Percentiles rank a stretch among this genome's conserved stretches.
These are phyloP conservation scores for Cylindroiulus punctatus DNA, from an alignment of 2,888 invertebrate genomes.

Conservation along the genomic window DNA sequence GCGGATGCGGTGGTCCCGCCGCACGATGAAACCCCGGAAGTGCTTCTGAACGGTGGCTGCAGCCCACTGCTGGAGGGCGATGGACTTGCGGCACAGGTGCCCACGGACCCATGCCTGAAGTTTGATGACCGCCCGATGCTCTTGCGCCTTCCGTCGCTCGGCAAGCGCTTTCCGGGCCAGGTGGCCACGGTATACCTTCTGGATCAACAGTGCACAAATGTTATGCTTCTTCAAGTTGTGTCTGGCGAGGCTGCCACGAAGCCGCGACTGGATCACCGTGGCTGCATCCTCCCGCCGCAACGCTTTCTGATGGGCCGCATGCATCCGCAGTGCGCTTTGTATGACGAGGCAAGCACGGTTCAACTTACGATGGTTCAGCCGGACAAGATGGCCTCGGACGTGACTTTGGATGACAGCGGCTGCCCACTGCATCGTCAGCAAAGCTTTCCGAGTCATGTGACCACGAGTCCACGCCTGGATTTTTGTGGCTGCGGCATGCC, in stretches of 20 bases:
- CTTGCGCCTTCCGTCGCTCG: too few species aligned
- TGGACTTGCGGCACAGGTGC: not conserved
- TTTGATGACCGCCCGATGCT: not conserved
- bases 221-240: not conserved
- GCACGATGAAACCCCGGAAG: slow-evolving; percentile 4
- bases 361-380: not conserved
- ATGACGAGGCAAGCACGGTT: not conserved
- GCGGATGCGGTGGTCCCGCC: not conserved
- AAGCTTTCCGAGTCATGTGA: not conserved
- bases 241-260: not conserved
- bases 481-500: not conserved
- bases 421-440: slow-evolving; percentile 5
- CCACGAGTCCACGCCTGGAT: slow-evolving; percentile 40
- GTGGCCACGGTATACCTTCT: not conserved
- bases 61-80: slow-evolving; percentile 3
- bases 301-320: not conserved
- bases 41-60: not conserved
- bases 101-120: slow-evolving; percentile 5
- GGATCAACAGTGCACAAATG: not conserved
- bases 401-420: slow-evolving; percentile 19
- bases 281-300: not conserved
- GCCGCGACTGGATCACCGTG: not conserved
- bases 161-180: not conserved
- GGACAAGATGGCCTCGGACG: not conserved
- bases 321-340: not conserved